Evolutionary conservation across 2,113 vertebrate genomes (phyloP), one percentile per base, ranked within the genome.

Genomic region (Tetraodon nigroviridis): DNA sequence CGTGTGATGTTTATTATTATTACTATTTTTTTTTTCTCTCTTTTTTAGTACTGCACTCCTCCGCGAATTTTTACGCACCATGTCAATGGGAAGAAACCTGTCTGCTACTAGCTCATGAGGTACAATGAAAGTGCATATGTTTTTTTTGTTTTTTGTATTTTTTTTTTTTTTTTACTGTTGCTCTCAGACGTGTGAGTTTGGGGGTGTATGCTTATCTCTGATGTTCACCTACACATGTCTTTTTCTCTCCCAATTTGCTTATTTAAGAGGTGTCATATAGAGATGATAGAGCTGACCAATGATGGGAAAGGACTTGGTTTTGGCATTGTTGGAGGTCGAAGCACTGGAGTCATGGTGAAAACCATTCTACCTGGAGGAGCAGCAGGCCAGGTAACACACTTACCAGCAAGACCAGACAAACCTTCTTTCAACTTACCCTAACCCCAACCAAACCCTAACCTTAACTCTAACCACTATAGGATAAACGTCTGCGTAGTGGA

Each of bases 281-380:
- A 98, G 83, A 92, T 92, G 46, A 93, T 98, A 68, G 94, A 97
- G 64, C 76, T 98, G 84, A 90, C 89, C 58, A 98, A 99, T 5
- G 95, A 98, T 75, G 95, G 96, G 4, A 94, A 94, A 20, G 96
- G 96, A 42, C 88, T 99, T 47, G 97, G 97, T 54, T 99, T 99
- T 86, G 95, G 97, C 45, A 99, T 99, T 53, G 90, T 99, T 16
- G 96, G 95, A 75, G 95, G 94, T 67, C 92, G 92, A 68, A 90
- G 91, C 77, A 93, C 94, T 14, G 95, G 96, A 2, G 93, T 98
- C 44, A 92, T 98, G 67, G 95, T 99, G 62, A 98, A 98, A 83
- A 98, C 95, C 37, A 97, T 98, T 58, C 84, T 99, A 3, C 94
- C 94, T 8, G 94, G 95, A 68, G 97, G 95, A 55, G 92, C 93